Evolutionary conservation across 2,888 invertebrate genomes (phyloP), one percentile per base, ranked within the genome.

Genomic region (Lepidocyrtinus sp.): DNA sequence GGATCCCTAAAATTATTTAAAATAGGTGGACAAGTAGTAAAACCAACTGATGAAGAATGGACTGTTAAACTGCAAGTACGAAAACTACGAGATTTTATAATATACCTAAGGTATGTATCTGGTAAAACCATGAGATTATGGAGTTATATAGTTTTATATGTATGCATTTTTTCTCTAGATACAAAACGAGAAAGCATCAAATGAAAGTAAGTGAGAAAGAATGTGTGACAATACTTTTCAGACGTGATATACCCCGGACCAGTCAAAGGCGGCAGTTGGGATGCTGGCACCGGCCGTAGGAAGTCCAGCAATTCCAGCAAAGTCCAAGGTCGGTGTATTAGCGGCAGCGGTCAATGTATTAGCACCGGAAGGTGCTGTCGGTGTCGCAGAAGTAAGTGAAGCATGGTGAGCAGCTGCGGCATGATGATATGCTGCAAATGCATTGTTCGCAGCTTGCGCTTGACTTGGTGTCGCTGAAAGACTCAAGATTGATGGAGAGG

Each of bases 391-490:
- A n/a, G 67, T 26, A 15, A 75, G 76, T 15, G 64, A 36, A 59
- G 70, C 63, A 63, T 77, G 77, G 46, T 77, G 69, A 15, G 63
- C 73, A 26, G 73, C 73, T 5, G 73, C 73, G 1, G 65, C 65
- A 36, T 74, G 73, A 26, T 72, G 46, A 21, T 72, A 72, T 1
- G 72, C 72, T 24, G 72, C 72, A 36, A 68, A 55, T 19, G 26
- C 67, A 0, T 45, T 36, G 1, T 69, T 61, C 15, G 76, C 71
- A 19, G 65, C 95, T 89, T 95, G 95, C 88, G 95, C 93, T 85
- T 96, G 92, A 86, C 94, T 94, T 90, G 95, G 95, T 65, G 93
- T 93, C 87, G 93, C 93, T 88, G 93, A 93, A 74, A 92, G 92
- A 87, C 93, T 93, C 26, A 93, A 92, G 85, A 93, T 91, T 87